Evolutionary conservation across 2,113 vertebrate genomes (phyloP).

Genomic region (Coregonus clupeaformis): DNA sequence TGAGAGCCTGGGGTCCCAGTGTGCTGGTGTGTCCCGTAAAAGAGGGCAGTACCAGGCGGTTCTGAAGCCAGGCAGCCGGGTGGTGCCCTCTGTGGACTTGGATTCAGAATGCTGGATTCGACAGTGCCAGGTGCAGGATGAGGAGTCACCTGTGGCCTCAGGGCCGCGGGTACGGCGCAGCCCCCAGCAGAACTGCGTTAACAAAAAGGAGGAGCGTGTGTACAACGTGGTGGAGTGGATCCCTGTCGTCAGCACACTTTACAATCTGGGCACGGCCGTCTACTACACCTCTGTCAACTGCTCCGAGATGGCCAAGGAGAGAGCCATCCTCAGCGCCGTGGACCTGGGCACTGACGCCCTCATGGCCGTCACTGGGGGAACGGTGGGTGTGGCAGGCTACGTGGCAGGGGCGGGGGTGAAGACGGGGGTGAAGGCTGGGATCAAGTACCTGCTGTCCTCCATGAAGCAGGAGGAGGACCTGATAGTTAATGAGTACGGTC

Average conservation of each 20-base stretch:
- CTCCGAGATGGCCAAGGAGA: conserved; percentile 70
- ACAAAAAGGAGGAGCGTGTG: conserved; percentile 68
- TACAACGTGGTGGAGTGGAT: conserved; percentile 75
- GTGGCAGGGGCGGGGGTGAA: conserved; percentile 73
- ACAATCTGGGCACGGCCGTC: conserved; percentile 85
- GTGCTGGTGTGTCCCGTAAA: conserved; percentile 71
- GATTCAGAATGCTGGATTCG: conserved; percentile 63
- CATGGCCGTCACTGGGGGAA: conserved; percentile 62
- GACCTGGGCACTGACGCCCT: conserved; percentile 83
- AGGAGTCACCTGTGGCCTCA: neutral
- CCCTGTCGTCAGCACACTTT: conserved; percentile 79
- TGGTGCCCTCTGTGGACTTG: conserved; percentile 40
- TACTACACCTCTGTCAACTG: conserved; percentile 86
- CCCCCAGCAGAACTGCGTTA: conserved; percentile 59
- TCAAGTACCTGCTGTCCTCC: conserved; percentile 70
- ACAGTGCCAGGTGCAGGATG: conserved; percentile 46
- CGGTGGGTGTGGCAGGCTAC: conserved; percentile 63
- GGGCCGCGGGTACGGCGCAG: conserved; percentile 40
- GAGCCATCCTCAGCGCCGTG: conserved; percentile 77
- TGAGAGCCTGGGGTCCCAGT: conserved; percentile 62
- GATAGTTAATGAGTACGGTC: conserved; percentile 70
- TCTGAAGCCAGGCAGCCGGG: conserved; percentile 42
- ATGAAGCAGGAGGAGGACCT: conserved; percentile 69
- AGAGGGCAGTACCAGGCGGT: conserved; percentile 54
- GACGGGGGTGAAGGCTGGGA: conserved; percentile 76